Conservation (phyloP, 2,888 invertebrate species). For the Brachyopa scutellaris region DNA sequence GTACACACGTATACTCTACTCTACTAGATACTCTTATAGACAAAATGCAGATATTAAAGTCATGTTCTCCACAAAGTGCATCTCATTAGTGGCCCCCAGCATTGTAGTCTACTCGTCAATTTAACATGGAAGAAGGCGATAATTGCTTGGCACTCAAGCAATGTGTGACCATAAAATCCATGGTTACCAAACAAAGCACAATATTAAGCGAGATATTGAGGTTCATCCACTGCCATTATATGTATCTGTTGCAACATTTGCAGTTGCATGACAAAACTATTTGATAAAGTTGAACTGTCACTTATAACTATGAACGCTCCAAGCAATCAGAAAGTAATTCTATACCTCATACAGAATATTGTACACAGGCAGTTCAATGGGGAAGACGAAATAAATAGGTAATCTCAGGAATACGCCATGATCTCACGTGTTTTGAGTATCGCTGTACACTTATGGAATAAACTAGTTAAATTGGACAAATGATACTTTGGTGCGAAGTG, state of each 20-base stretch:
- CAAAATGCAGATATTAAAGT: conserved; percentile 48
- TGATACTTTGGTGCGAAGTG: conserved; percentile 22
- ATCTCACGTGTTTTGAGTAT: conserved; percentile 34
- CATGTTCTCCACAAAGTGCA: conserved; percentile 40
- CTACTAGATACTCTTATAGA: conserved; percentile 21
- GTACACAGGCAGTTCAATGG: too few relatives aligned
- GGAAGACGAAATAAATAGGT: conserved; percentile 4
- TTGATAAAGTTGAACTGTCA: conserved; percentile 20
- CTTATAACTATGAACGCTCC: not conserved
- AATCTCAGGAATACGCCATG: conserved; percentile 34
- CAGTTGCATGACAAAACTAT: too few relatives aligned
- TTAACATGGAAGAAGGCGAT: not conserved
- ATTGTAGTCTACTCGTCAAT: conserved; percentile 26
- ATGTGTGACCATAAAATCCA: too few relatives aligned
- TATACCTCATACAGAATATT: conserved; percentile 5
- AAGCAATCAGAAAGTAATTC: conserved; percentile 10
- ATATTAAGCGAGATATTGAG: too few relatives aligned
- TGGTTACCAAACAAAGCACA: too few relatives aligned
- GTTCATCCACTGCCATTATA: too few relatives aligned
- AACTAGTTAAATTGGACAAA: conserved; percentile 39
- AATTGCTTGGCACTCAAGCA: too few relatives aligned
- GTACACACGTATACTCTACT: too few relatives aligned
- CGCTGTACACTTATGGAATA: conserved; percentile 18
- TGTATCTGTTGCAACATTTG: too few relatives aligned
- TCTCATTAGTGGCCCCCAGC: conserved; percentile 37